phyloP scores from a whole-genome alignment of 2,797 vertebrate species.

The Parambassis ranga region DNA sequence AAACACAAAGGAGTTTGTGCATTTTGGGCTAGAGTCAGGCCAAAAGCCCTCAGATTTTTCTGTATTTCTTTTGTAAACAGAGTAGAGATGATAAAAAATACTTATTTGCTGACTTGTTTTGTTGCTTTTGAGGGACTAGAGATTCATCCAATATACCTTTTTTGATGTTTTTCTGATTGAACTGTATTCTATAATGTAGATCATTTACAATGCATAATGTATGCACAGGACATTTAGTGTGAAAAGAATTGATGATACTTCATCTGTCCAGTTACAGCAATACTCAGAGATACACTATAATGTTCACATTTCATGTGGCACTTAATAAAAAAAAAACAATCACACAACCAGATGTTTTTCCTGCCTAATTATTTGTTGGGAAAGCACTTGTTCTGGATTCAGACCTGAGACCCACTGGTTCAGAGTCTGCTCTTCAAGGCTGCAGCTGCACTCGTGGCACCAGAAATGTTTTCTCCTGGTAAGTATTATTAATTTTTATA shows the following conservation, averaged over 20 bases:
- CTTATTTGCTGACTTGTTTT: slow-evolving; percentile 51
- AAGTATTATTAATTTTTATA: too few species aligned
- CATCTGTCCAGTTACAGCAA: slow-evolving; percentile 52
- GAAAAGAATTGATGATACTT: slow-evolving; percentile 46
- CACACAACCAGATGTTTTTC: slow-evolving; percentile 59
- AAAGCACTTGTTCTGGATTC: background rate
- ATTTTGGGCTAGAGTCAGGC: slow-evolving; percentile 40
- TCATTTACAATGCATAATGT: slow-evolving; percentile 58
- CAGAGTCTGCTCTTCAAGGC: too few species aligned
- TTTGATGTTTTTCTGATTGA: slow-evolving; percentile 71
- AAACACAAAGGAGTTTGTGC: slow-evolving; percentile 30
- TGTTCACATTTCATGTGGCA: slow-evolving; percentile 70
- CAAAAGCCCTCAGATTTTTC: slow-evolving; percentile 41
- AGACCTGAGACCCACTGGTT: too few species aligned
- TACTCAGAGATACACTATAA: slow-evolving; percentile 59
- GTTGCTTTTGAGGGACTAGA: slow-evolving; percentile 71
- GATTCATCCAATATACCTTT: slow-evolving; percentile 60
- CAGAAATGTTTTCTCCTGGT: too few species aligned
- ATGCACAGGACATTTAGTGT: slow-evolving; percentile 69
- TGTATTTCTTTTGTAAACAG: slow-evolving; percentile 60
- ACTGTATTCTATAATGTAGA: slow-evolving; percentile 60
- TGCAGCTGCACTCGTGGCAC: too few species aligned
- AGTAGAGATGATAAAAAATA: slow-evolving; percentile 29
- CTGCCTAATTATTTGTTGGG: slow-evolving; percentile 21
- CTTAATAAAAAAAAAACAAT: slow-evolving; percentile 79